phyloP scores from a whole-genome alignment of 2,797 vertebrate genomes.

The Halcyon badia region DNA sequence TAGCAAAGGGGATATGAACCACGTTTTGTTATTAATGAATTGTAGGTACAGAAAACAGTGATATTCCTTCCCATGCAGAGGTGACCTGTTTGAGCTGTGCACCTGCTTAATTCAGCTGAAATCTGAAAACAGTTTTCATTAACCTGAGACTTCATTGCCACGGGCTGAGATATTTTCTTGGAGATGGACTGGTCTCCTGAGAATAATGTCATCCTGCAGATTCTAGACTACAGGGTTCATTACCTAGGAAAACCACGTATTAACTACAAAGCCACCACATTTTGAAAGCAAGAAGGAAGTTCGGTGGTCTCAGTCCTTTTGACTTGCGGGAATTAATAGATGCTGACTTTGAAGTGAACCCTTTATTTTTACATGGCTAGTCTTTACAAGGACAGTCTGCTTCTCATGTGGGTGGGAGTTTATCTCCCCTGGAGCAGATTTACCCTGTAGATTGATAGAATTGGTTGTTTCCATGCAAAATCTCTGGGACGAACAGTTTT shows the following conservation, averaged over 20 bases:
- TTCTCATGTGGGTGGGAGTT: neutral
- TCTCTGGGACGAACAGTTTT: neutral
- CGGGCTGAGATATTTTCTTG: neutral
- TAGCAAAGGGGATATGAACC: neutral
- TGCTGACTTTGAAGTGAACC: neutral
- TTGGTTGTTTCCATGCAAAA: neutral
- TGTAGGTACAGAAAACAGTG: neutral
- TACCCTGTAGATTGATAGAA: neutral
- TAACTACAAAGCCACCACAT: neutral
- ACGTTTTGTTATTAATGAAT: slow-evolving; percentile 6
- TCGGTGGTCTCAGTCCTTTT: neutral
- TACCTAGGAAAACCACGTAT: neutral
- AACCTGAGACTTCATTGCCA: slow-evolving; percentile 2
- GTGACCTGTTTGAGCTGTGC: neutral
- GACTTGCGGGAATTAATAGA: neutral
- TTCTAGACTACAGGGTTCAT: neutral
- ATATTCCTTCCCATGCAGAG: neutral
- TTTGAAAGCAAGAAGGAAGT: neutral
- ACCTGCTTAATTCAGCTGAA: slow-evolving; percentile 35
- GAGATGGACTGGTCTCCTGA: neutral
- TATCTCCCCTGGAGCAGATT: neutral
- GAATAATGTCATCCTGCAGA: neutral
- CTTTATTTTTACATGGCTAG: neutral
- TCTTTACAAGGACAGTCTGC: neutral
- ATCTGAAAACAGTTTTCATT: neutral